These are phyloP conservation scores for Alligator mississippiensis DNA, from an alignment of 2,113 vertebrate genomes.

Conservation along the genomic window DNA sequence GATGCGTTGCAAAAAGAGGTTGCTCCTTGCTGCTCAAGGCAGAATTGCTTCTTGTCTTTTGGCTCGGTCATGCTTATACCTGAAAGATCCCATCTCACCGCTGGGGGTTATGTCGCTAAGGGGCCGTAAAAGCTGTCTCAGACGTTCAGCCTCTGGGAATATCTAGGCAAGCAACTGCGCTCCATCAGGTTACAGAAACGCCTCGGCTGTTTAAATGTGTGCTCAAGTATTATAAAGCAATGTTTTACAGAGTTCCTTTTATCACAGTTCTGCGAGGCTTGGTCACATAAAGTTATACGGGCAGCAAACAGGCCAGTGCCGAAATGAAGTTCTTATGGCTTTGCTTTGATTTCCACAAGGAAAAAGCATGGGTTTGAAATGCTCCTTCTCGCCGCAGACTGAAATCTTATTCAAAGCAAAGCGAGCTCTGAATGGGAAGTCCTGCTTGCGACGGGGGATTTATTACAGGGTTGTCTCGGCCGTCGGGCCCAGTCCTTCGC, in stretches of 20 bases:
- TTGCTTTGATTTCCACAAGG: constrained; percentile 54
- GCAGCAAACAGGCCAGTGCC: constrained; percentile 39
- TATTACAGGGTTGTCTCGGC: constrained; percentile 13
- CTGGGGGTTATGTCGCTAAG: background rate
- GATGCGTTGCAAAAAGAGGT: background rate
- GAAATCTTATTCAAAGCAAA: constrained; percentile 44
- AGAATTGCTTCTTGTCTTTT: background rate
- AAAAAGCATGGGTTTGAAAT: constrained; percentile 47
- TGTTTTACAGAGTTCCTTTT: constrained; percentile 58
- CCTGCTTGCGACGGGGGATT: background rate
- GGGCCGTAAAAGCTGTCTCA: background rate
- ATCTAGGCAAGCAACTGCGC: background rate
- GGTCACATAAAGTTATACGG: constrained; percentile 44
- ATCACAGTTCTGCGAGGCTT: constrained; percentile 35
- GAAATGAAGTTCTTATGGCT: constrained; percentile 54
- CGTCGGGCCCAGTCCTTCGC: background rate
- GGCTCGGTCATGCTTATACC: background rate
- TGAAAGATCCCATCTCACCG: background rate
- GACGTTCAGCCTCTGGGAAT: background rate
- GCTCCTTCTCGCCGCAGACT: constrained; percentile 46
- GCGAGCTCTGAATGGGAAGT: constrained; percentile 20
- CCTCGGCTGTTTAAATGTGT: constrained; percentile 7
- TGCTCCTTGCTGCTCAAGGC: background rate
- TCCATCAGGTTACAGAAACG: constrained; percentile 1
- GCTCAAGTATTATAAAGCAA: constrained; percentile 44